Percentiles rank a stretch among this genome's conserved stretches.
Conservation (phyloP, 1,140 invertebrate genomes). For the Pseudoatta argentina region DNA sequence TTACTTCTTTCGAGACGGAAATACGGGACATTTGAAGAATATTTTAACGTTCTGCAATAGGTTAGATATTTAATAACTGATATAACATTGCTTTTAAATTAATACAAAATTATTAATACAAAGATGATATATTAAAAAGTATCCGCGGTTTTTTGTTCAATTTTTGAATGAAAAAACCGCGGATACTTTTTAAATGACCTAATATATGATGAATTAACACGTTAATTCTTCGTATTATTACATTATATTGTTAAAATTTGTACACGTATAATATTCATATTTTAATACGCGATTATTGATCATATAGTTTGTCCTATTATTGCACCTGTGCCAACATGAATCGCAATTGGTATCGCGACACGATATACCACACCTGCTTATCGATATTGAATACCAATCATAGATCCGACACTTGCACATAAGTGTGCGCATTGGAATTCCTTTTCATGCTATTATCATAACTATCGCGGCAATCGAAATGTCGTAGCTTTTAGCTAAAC, state of each 20-base stretch:
- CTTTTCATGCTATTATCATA: slow-evolving; percentile 54
- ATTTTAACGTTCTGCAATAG: neutral
- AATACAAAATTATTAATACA: neutral
- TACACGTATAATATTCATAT: neutral
- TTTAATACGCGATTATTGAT: slow-evolving; percentile 24
- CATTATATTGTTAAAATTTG: neutral
- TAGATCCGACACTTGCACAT: slow-evolving; percentile 22
- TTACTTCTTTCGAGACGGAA: neutral
- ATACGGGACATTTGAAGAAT: neutral
- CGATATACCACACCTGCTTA: slow-evolving; percentile 41
- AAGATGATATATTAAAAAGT: neutral
- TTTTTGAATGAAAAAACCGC: no score
- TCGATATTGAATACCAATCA: slow-evolving; percentile 47
- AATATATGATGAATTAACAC: neutral
- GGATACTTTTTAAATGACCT: no score
- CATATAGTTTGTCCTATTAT: slow-evolving; percentile 41
- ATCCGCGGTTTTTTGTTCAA: no score
- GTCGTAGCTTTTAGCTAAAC: slow-evolving; percentile 51
- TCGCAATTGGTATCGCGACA: neutral
- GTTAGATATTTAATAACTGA: neutral
- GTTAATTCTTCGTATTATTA: neutral
- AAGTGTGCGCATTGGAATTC: slow-evolving; percentile 17
- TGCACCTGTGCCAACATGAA: slow-evolving; percentile 45
- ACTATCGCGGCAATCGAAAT: slow-evolving; percentile 44
- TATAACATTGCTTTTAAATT: neutral